Base-by-base conservation (phyloP, 2,888 invertebrate species). In the Eupithecia tripunctaria region DNA sequence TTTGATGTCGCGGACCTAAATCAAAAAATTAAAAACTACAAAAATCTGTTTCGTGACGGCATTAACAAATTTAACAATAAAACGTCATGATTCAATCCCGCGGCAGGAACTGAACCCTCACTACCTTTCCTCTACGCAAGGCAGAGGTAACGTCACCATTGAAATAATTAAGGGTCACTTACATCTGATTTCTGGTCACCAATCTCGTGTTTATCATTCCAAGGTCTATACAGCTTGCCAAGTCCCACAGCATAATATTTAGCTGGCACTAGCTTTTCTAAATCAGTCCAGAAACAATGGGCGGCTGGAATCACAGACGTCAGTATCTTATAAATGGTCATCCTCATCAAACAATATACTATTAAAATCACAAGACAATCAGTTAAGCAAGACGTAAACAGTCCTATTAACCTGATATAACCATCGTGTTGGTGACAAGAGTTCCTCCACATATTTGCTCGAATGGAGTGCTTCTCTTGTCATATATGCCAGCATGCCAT, bases 401-500 rank as follows among this genome's bases (percentile, higher is more conserved):
- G 21, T 51, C 8, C n/a, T 10, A 51, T 60, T 63, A 12, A 67
- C 71, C 71, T 43, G 71, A 85, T 67, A 89, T 81, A 25, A 87
- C 82, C 7, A 82, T 76, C 1, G 78, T 83, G 1, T 75, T 82
- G 59, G 81, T 87, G 72, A 95, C 89, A 8, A 95, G 84, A 0
- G 93, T 92, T 0, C 95, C 95, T 0, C 95, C 95, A 76, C 95
- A 95, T 76, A 94, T 93, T 78, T 94, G 94, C 72, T 77, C 86
- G 89, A 91, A 93, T 0, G 88, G 82, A 0, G 80, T 86, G 15
- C 85, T 81, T 14, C 85, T 83, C 74, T 88, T 88, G 8, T 85
- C 84, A 81, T 94, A 95, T 3, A 95, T 85, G 0, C 91, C 93
- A 0, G 92, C 92, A 78, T 95, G 95, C 95, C 95, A 95, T 0